These are phyloP conservation scores for Pseudopodoces humilis DNA, from an alignment of 2,113 vertebrate species.

Conservation along the genomic window DNA sequence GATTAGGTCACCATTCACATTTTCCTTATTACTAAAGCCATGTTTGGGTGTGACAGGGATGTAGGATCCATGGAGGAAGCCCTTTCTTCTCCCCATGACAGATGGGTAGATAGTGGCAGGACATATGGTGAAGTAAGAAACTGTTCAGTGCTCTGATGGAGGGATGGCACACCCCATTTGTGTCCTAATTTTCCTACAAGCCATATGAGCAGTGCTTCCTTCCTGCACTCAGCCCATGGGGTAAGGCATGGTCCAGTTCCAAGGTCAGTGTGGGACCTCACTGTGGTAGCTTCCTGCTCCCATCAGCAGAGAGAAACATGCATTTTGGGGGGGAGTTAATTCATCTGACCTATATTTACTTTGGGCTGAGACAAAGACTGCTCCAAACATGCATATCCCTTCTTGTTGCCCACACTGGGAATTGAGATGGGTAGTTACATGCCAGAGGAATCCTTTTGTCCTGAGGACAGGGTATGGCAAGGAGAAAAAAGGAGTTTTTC, in stretches of 20 bases:
- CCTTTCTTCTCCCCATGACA: fast-evolving
- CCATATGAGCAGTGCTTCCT: neutral
- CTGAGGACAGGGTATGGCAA: neutral
- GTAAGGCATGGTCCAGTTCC: neutral
- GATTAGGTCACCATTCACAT: neutral
- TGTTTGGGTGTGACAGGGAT: fast-evolving
- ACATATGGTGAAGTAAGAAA: neutral
- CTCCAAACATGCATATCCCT: neutral
- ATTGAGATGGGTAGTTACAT: neutral
- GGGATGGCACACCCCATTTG: neutral
- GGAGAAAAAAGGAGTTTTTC: neutral
- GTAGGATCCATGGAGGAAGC: neutral
- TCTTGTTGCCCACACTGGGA: neutral
- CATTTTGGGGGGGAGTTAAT: neutral
- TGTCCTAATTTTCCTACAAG: neutral
- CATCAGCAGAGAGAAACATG: neutral
- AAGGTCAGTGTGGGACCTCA: neutral
- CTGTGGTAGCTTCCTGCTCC: neutral
- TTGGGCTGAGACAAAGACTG: neutral
- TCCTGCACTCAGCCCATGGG: neutral
- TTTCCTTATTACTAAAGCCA: neutral
- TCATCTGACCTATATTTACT: neutral
- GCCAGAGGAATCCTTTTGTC: conserved; percentile 13
- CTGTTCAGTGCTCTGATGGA: neutral
- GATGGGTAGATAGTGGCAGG: neutral